Conservation (phyloP, 2,797 vertebrate genomes). For the Hirundo rustica region DNA sequence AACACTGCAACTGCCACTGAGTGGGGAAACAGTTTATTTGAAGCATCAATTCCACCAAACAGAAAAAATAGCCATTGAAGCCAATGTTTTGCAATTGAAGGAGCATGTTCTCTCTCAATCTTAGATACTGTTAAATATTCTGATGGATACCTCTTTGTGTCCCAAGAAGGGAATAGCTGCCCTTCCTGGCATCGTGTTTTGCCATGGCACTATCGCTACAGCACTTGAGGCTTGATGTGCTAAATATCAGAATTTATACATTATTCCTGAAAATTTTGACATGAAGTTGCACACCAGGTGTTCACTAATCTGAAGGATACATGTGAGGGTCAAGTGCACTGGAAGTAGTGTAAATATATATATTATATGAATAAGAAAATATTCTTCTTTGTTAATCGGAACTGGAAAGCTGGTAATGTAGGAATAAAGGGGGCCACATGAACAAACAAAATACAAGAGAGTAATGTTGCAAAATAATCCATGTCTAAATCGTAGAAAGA, state of each 20-base stretch:
- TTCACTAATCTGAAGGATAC: neutral
- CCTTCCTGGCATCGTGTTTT: neutral
- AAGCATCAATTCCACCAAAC: neutral
- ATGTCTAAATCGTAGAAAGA: neutral
- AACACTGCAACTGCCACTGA: neutral
- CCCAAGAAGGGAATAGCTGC: neutral
- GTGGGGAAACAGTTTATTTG: neutral
- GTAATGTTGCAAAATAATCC: neutral
- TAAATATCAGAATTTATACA: neutral
- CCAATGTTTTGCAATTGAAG: neutral
- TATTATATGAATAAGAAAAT: neutral
- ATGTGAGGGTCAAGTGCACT: neutral
- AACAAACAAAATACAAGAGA: neutral
- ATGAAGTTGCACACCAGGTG: neutral
- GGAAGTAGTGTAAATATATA: neutral
- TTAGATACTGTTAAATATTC: neutral
- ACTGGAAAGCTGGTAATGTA: neutral
- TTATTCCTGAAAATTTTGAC: neutral
- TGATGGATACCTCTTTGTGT: neutral
- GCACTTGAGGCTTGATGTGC: neutral
- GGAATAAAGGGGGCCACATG: neutral
- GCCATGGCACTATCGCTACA: neutral
- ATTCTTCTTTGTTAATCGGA: neutral
- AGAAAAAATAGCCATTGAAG: neutral
- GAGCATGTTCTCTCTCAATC: neutral